Conservation (phyloP, 2,888 invertebrate genomes). For the Himalopsyche tibetana region DNA sequence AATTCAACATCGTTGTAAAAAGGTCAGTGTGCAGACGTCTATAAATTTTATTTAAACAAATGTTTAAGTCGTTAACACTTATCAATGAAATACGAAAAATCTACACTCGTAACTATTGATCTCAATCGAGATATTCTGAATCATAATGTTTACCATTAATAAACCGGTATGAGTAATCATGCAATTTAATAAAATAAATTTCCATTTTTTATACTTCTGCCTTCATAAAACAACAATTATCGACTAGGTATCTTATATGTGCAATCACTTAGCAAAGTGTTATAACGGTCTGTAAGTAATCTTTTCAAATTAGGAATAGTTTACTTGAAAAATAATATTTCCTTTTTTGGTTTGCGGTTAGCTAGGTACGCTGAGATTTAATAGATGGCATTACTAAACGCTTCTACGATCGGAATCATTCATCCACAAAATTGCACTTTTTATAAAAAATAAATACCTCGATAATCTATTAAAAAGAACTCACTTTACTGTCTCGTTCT, state of each 20-base stretch:
- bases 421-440: conserved; percentile 19
- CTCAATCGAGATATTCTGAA: not conserved
- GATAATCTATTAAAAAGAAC: conserved; percentile 58
- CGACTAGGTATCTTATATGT: not conserved
- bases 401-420: not conserved
- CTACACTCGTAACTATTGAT: too few species aligned
- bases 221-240: not conserved
- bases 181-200: not conserved
- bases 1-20: too few species aligned
- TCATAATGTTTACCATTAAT: conserved; percentile 19
- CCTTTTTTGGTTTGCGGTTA: not conserved
- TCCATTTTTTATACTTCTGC: not conserved
- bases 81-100: too few species aligned
- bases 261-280: not conserved
- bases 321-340: not conserved
- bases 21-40: too few species aligned
- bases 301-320: conserved; percentile 7
- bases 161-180: conserved; percentile 54
- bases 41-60: too few species aligned
- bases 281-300: not conserved
- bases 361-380: not conserved
- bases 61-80: too few species aligned
- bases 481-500: conserved; percentile 98
- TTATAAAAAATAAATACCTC: not conserved
- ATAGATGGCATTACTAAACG: conserved; percentile 24